phyloP scores from a whole-genome alignment of 2,888 invertebrate species.

The Monoplex corrugatus region DNA sequence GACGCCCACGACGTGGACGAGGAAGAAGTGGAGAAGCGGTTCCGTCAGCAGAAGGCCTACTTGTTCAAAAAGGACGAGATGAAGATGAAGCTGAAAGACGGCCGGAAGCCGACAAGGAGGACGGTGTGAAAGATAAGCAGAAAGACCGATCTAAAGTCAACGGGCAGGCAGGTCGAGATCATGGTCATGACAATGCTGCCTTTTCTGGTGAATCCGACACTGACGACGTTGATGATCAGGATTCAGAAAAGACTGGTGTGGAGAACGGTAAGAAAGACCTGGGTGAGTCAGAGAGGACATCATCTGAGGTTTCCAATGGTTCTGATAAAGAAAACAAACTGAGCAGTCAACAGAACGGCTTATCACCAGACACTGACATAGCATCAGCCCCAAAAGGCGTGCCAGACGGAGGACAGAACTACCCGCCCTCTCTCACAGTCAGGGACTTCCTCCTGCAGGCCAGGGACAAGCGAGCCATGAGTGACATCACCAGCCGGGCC shows the following conservation, averaged over 20 bases:
- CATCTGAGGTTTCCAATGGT: constrained; percentile 5
- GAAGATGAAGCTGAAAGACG: not conserved
- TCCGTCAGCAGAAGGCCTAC: constrained; percentile 56
- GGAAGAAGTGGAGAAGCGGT: constrained; percentile 54
- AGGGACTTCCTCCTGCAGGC: constrained; percentile 26
- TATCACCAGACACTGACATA: not conserved
- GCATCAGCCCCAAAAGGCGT: not conserved
- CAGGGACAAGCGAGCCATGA: constrained; percentile 11
- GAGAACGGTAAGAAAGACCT: not conserved
- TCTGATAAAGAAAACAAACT: not conserved
- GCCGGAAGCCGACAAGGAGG: not conserved
- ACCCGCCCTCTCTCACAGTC: constrained; percentile 18
- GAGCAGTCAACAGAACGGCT: not conserved
- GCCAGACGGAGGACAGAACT: not conserved
- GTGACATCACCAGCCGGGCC: not conserved
- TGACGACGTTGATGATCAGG: not conserved
- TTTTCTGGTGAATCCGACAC: not conserved
- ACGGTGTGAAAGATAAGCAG: not conserved
- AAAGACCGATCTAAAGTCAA: not conserved
- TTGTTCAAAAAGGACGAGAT: constrained; percentile 51
- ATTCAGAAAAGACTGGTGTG: not conserved
- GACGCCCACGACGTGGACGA: constrained; percentile 53
- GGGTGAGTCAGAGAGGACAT: not conserved
- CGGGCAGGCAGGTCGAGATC: not conserved
- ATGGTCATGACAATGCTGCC: constrained; percentile 5